phyloP scores from a whole-genome alignment of 1,140 invertebrate species.

The Aphidius ervi region DNA sequence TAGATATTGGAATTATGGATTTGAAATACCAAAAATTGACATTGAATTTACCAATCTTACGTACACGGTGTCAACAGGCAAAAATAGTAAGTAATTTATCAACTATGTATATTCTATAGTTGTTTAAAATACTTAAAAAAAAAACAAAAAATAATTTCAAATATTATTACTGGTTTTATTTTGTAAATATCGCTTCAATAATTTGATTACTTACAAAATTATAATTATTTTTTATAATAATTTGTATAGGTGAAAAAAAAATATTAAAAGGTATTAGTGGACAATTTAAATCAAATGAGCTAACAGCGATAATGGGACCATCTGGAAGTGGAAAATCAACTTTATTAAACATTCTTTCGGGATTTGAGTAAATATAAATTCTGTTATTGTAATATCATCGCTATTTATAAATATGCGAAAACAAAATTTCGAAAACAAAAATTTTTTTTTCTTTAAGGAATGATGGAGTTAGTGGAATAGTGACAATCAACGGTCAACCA shows the following conservation, averaged over 20 bases:
- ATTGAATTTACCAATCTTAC: constrained; percentile 71
- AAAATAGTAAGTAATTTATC: constrained; percentile 55
- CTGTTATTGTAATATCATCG: too few relatives aligned
- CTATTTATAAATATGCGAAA: background rate
- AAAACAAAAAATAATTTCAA: too few relatives aligned
- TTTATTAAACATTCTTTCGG: constrained; percentile 80
- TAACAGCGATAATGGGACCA: constrained; percentile 92
- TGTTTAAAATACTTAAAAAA: too few relatives aligned
- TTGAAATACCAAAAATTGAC: constrained; percentile 56
- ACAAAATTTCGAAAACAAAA: background rate
- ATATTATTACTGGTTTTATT: too few relatives aligned
- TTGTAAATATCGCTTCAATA: too few relatives aligned
- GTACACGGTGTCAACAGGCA: constrained; percentile 61
- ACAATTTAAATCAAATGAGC: constrained; percentile 75
- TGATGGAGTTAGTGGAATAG: constrained; percentile 70
- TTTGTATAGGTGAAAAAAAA: constrained; percentile 71
- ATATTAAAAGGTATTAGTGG: constrained; percentile 83
- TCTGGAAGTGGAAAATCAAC: constrained; percentile 90
- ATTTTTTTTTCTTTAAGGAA: constrained; percentile 55
- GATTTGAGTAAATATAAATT: constrained; percentile 70
- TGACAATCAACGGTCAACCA: constrained; percentile 81
- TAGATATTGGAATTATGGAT: too few relatives aligned
- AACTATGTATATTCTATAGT: too few relatives aligned
- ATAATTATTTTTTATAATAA: background rate
- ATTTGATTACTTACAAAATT: background rate